Conservation (phyloP, 1,140 invertebrate genomes). For the Drosophila littoralis region DNA sequence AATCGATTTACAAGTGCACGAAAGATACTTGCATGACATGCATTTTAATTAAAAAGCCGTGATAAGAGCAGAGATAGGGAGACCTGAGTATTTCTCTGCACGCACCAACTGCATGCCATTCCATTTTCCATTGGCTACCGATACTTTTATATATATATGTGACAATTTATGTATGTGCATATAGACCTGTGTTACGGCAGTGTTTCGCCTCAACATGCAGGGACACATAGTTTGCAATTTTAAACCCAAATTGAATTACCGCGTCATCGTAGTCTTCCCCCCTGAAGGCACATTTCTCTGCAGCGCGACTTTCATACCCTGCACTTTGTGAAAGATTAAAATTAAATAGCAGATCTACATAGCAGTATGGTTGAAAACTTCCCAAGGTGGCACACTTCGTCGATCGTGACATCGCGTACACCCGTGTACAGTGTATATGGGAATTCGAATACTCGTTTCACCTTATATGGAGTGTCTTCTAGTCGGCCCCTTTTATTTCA, state of each 20-base stretch:
- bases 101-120: constrained; percentile 21
- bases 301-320: constrained; percentile 6
- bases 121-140: constrained; percentile 6
- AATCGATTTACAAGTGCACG: constrained; percentile 25
- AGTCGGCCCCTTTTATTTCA: too few relatives aligned
- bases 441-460: too few relatives aligned
- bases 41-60: constrained; percentile 75
- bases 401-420: too few relatives aligned
- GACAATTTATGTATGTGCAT: background rate
- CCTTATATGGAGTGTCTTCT: background rate
- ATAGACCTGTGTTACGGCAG: constrained; percentile 32
- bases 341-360: too few relatives aligned
- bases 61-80: constrained; percentile 22
- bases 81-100: constrained; percentile 12
- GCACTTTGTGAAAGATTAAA: background rate
- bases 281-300: constrained; percentile 9
- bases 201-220: constrained; percentile 55
- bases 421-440: too few relatives aligned
- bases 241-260: constrained; percentile 79
- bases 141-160: constrained; percentile 15
- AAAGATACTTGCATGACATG: constrained; percentile 42
- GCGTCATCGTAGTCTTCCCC: constrained; percentile 31
- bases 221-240: constrained; percentile 71
- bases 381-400: too few relatives aligned
- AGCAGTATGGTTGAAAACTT: too few relatives aligned